Base-by-base conservation (phyloP, 2,888 invertebrate genomes). In the Ceriagrion tenellum region DNA sequence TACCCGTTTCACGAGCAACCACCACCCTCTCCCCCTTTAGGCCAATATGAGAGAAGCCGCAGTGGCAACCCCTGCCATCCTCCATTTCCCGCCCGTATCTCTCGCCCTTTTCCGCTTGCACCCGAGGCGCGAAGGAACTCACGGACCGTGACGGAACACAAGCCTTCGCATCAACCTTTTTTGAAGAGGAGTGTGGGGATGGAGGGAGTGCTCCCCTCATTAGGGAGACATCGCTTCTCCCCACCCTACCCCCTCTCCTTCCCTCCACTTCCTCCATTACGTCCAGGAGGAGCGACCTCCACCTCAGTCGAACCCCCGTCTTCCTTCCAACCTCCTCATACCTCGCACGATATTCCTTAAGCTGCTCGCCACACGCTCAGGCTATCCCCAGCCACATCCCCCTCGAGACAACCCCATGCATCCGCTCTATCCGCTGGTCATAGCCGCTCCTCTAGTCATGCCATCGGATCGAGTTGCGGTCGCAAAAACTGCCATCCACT, bases 91-190 rank as follows among this genome's bases (percentile, higher is more conserved):
- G 35, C 59, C 40, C 59, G 69, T 93, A 93, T 93, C 93, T 93
- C 91, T 91, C 89, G 89, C 89, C 89, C 91, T 91, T 59, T 59
- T 91, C 93, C 93, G 93, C 93, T 69, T n/a, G 93, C 93, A 93
- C 93, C 93, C 93, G 93, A 93, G 93, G 93, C 93, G 93, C 93
- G 93, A 93, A 93, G 47, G 93, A 69, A 93, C 63, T 63, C 93
- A 93, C 40, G 93, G 63, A 93, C 47, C 93, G 93, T 93, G 93
- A 93, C 93, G 69, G 69, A 69, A 93, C 93, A 93, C 69, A 59
- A 59, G 63, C 93, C 93, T 93, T 47, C 93, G 91, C 90, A 93
- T 93, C 93, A 69, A 47, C 93, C 59, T 69, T 93, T 69, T 91
- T 59, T 74, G 81, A 93, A 93, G 93, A 93, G 74, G 93, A 12